A percentile compares a stretch with the other conserved stretches of the same genome.
phyloP scores from a whole-genome alignment of 2,113 vertebrate genomes.

The Charadrius vociferus region DNA sequence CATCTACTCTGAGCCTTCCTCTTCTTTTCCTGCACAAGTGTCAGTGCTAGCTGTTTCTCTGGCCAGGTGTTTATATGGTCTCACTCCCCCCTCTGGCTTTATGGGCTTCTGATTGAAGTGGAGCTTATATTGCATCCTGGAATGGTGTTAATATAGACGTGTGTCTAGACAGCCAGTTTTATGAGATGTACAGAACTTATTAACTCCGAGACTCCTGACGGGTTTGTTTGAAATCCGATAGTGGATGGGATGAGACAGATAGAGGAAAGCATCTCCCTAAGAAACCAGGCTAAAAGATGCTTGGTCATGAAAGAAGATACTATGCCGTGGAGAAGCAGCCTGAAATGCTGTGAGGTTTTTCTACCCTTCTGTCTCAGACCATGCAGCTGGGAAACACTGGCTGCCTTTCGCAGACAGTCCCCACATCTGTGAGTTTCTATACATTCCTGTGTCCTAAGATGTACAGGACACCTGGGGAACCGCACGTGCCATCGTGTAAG shows the following conservation, averaged over 20 bases:
- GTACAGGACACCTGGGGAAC: background rate
- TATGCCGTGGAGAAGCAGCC: background rate
- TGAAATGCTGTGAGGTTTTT: background rate
- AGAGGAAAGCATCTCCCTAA: background rate
- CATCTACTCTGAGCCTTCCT: background rate
- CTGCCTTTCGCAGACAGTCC: background rate
- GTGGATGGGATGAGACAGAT: background rate
- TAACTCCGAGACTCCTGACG: background rate
- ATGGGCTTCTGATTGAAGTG: background rate
- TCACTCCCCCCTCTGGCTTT: background rate
- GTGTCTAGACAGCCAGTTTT: background rate
- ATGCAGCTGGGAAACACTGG: background rate
- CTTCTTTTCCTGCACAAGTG: background rate
- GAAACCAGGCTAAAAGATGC: background rate
- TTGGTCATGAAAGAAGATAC: background rate
- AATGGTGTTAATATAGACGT: background rate
- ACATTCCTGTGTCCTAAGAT: background rate
- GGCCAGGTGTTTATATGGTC: background rate
- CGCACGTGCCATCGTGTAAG: accelerated
- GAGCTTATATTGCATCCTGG: background rate
- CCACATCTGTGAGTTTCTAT: accelerated
- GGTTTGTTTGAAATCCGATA: background rate
- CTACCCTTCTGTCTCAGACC: background rate
- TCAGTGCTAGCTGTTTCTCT: background rate
- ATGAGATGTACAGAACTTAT: background rate